Conservation (phyloP, 1,140 invertebrate species). For the Drosophila virilis region DNA sequence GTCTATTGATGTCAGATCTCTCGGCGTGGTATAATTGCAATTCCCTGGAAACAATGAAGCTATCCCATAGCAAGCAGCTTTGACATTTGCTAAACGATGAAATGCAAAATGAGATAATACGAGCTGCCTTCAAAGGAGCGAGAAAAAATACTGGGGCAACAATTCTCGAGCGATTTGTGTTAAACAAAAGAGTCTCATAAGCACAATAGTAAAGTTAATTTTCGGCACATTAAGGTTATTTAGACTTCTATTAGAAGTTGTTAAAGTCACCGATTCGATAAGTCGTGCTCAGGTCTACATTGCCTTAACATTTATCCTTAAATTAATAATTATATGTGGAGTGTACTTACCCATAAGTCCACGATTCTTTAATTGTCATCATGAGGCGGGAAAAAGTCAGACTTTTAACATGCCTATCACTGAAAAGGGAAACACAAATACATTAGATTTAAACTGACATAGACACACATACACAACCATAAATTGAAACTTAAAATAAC, state of each 20-base stretch:
- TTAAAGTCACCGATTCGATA: not conserved
- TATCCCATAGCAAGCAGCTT: slow-evolving; percentile 41
- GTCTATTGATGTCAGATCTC: slow-evolving; percentile 36
- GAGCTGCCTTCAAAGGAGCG: slow-evolving; percentile 31
- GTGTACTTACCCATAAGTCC: too few relatives aligned
- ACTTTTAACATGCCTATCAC: too few relatives aligned
- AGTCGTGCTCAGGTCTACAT: too few relatives aligned
- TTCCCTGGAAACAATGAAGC: slow-evolving; percentile 19
- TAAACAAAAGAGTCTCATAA: not conserved
- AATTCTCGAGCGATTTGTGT: slow-evolving; percentile 45
- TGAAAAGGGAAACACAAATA: too few relatives aligned
- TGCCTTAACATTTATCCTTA: too few relatives aligned
- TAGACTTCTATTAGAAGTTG: not conserved
- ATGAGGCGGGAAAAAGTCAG: too few relatives aligned
- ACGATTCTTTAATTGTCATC: too few relatives aligned
- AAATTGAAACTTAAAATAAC: too few relatives aligned
- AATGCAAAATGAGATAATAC: slow-evolving; percentile 66
- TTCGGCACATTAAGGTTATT: not conserved
- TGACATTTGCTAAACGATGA: slow-evolving; percentile 54
- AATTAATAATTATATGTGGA: too few relatives aligned
- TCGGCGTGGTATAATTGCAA: slow-evolving; percentile 5
- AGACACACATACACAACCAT: too few relatives aligned
- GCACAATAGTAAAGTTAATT: not conserved
- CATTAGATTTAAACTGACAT: too few relatives aligned
- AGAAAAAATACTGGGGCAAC: not conserved